Evolutionary conservation across 2,888 invertebrate species (phyloP).

Genomic region (Agriopis marginaria): DNA sequence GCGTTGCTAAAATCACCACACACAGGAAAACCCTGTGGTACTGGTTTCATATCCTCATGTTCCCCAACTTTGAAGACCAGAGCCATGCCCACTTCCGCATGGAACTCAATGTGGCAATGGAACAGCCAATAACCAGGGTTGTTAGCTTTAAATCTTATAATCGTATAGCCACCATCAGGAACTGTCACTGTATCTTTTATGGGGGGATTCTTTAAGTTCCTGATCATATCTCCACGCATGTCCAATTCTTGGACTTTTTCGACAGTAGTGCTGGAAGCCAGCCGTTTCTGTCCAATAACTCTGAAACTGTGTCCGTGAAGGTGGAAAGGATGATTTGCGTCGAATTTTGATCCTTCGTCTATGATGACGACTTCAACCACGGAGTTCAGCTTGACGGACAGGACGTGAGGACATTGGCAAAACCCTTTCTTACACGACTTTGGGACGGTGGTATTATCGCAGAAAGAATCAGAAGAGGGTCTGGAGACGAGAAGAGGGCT

Average conservation of each 20-base stretch:
- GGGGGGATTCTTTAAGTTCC: constrained; percentile 91
- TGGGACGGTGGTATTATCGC: constrained; percentile 45
- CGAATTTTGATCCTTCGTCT: constrained; percentile 92
- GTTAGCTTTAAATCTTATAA: constrained; percentile 92
- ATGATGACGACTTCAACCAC: constrained; percentile 94
- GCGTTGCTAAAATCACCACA: constrained; percentile 82
- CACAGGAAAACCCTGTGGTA: constrained; percentile 91
- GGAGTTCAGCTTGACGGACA: constrained; percentile 89
- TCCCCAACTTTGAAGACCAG: constrained; percentile 94
- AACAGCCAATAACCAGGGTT: constrained; percentile 97
- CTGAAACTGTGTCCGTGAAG: constrained; percentile 94
- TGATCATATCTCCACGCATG: constrained; percentile 87
- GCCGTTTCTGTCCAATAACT: constrained; percentile 91
- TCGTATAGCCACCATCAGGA: constrained; percentile 96
- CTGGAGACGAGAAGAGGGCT: constrained; percentile 90
- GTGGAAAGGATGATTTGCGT: constrained; percentile 96
- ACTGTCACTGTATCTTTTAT: constrained; percentile 96
- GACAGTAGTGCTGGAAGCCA: constrained; percentile 79
- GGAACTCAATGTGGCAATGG: constrained; percentile 97
- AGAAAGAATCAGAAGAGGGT: constrained; percentile 79
- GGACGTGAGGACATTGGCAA: constrained; percentile 94
- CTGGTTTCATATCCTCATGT: constrained; percentile 89
- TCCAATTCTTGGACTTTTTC: neutral
- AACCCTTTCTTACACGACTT: constrained; percentile 88
- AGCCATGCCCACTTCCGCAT: constrained; percentile 96